These are phyloP conservation scores for Microplitis deprimator DNA, from an alignment of 2,888 invertebrate species.

Conservation along the genomic window DNA sequence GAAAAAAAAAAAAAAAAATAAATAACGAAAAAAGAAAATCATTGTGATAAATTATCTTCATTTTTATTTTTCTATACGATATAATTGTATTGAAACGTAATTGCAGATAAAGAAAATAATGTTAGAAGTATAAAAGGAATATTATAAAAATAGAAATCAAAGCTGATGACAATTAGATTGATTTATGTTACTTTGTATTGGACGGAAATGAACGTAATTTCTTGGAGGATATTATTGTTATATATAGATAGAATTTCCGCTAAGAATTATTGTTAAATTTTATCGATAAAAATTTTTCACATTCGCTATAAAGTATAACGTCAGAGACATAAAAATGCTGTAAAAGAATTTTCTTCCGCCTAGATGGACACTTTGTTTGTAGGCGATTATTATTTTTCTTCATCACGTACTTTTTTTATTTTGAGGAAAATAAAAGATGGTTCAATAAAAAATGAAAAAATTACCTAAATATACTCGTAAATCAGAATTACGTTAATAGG, in stretches of 20 bases:
- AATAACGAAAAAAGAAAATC: too few relatives aligned
- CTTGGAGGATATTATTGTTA: not conserved
- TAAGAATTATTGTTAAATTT: not conserved
- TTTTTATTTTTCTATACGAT: too few relatives aligned
- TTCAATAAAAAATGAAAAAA: not conserved
- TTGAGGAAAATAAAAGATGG: not conserved
- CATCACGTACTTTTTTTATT: not conserved
- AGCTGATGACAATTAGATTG: not conserved
- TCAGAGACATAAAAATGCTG: not conserved
- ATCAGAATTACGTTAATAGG: not conserved
- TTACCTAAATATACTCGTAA: not conserved
- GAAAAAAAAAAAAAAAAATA: not conserved
- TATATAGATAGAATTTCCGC: not conserved
- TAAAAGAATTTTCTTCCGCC: not conserved
- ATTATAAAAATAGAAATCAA: not conserved
- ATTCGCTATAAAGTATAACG: not conserved
- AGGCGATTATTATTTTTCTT: not conserved
- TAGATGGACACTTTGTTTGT: constrained; percentile 1
- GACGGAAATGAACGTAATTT: not conserved
- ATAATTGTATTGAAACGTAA: not conserved
- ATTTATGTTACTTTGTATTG: not conserved
- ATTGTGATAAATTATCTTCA: too few relatives aligned
- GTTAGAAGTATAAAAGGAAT: not conserved
- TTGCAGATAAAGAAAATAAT: not conserved
- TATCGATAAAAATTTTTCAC: constrained; percentile 1